Conservation (phyloP, 2,888 invertebrate genomes). For the Eupithecia centaureata region DNA sequence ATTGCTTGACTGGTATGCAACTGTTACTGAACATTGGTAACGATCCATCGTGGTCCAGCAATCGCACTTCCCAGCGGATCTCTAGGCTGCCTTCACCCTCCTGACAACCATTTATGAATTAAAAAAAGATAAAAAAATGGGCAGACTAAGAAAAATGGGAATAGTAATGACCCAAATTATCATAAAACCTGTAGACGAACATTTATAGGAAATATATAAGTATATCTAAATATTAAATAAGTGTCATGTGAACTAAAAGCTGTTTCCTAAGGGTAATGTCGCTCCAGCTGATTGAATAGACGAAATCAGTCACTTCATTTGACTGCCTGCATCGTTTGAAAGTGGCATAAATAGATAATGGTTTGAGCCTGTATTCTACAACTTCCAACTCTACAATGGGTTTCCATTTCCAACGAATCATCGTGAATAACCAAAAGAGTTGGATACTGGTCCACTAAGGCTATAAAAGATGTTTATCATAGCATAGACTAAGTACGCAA, state of each 20-base stretch:
- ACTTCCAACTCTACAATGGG: background rate
- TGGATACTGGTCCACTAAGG: background rate
- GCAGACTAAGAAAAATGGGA: background rate
- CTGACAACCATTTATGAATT: slow-evolving; percentile 28
- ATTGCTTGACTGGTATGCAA: slow-evolving; percentile 36
- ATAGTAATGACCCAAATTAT: background rate
- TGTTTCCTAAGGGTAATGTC: background rate
- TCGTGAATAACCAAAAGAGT: background rate
- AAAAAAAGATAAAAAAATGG: background rate
- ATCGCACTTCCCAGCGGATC: slow-evolving; percentile 35
- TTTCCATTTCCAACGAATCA: background rate
- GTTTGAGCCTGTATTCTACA: background rate
- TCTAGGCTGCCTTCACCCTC: slow-evolving; percentile 37
- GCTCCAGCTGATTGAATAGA: background rate
- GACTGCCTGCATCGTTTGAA: too few species aligned
- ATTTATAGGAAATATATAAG: too few species aligned
- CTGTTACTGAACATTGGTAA: slow-evolving; percentile 34
- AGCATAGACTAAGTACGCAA: background rate
- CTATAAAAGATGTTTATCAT: background rate
- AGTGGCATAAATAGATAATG: background rate
- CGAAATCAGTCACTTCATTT: background rate
- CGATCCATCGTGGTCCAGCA: slow-evolving; percentile 31
- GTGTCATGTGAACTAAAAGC: background rate
- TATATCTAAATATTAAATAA: background rate
- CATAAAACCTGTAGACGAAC: background rate